Evolutionary conservation across 2,113 vertebrate species (phyloP).

Genomic region (Nibea coibor): DNA sequence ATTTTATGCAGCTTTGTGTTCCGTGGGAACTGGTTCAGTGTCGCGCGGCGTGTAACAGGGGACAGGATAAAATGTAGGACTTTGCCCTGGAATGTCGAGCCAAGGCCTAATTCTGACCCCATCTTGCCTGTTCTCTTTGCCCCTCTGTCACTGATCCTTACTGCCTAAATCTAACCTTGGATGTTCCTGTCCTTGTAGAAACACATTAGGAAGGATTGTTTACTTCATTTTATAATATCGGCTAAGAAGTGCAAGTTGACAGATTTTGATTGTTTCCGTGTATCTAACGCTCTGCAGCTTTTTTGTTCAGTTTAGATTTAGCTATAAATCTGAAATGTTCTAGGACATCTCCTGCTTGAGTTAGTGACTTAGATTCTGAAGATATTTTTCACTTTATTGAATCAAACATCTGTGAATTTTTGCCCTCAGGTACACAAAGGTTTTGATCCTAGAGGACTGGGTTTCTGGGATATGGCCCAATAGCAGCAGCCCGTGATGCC

Average conservation of each 20-base stretch:
- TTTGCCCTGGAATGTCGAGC: constrained; percentile 81
- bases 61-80: constrained; percentile 81
- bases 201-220: neutral
- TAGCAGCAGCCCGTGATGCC: constrained; percentile 98
- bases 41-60: constrained; percentile 73
- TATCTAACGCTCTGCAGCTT: constrained; percentile 87
- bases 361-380: constrained; percentile 17
- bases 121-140: constrained; percentile 52
- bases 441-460: constrained; percentile 93
- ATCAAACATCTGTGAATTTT: constrained; percentile 88
- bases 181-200: constrained; percentile 19
- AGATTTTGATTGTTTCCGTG: constrained; percentile 88
- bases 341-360: neutral
- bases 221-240: neutral
- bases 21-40: constrained; percentile 84
- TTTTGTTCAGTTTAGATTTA: constrained; percentile 51
- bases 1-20: constrained; percentile 85
- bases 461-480: constrained; percentile 98
- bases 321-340: neutral
- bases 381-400: constrained; percentile 36
- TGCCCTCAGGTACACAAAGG: constrained; percentile 86
- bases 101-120: constrained; percentile 78
- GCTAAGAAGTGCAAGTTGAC: constrained; percentile 64
- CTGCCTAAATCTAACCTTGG: constrained; percentile 54
- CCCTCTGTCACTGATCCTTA: constrained; percentile 42